Evolutionary conservation across 2,888 invertebrate genomes (phyloP).

Genomic region (Scaptomyza cyrtandrae): DNA sequence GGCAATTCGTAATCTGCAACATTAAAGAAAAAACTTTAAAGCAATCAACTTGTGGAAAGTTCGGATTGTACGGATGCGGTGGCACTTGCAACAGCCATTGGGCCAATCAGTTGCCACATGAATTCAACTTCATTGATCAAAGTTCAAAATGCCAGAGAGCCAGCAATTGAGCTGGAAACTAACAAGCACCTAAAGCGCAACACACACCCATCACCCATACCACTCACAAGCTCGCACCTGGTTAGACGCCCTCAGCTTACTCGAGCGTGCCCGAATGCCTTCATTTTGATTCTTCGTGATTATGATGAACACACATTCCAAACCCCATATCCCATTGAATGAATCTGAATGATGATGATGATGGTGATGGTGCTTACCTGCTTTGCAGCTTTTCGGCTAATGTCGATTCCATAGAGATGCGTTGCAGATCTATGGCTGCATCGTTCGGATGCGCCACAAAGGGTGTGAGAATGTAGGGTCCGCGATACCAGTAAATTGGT

Average conservation of each 20-base stretch:
- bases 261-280: constrained; percentile 27
- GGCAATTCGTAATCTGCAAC: constrained; percentile 88
- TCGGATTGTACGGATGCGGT: not conserved
- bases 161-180: constrained; percentile 51
- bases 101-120: constrained; percentile 58
- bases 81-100: constrained; percentile 16
- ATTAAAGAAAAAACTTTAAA: constrained; percentile 55
- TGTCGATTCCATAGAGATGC: constrained; percentile 84
- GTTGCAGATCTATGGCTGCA: constrained; percentile 83
- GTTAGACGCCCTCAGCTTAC: constrained; percentile 10
- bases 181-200: constrained; percentile 28
- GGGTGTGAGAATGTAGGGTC: constrained; percentile 84
- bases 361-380: constrained; percentile 72
- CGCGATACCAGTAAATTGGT: constrained; percentile 90
- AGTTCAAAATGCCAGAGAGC: constrained; percentile 54
- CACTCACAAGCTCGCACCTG: not conserved
- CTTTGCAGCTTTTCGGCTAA: constrained; percentile 90
- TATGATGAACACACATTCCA: constrained; percentile 22
- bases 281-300: constrained; percentile 24
- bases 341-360: constrained; percentile 2
- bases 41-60: constrained; percentile 7
- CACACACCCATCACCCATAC: constrained; percentile 10
- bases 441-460: constrained; percentile 83
- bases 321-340: not conserved
- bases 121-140: constrained; percentile 73